A percentile compares a stretch with the other conserved stretches of the same genome.
phyloP scores from a whole-genome alignment of 2,113 vertebrate species.

The Xiphorhynchus elegans region DNA sequence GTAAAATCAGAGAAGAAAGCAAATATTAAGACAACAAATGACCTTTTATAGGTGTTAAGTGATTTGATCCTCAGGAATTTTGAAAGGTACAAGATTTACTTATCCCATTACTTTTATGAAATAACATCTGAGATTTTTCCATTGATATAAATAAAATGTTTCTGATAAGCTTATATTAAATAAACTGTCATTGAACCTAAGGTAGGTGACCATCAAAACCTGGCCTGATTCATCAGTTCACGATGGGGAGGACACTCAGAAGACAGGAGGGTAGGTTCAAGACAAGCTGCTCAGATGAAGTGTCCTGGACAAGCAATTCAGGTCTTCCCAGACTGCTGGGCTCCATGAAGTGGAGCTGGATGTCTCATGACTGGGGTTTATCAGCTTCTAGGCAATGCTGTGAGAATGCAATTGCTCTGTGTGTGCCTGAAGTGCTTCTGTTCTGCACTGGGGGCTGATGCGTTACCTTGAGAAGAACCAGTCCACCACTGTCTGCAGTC shows the following conservation, averaged over 20 bases:
- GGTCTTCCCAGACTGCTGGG: not conserved
- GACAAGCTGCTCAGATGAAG: not conserved
- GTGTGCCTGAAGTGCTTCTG: not conserved
- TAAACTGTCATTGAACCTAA: not conserved
- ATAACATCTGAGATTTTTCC: not conserved
- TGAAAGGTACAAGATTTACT: not conserved
- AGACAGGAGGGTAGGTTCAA: not conserved
- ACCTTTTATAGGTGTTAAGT: not conserved
- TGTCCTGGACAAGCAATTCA: not conserved
- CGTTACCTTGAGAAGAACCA: not conserved
- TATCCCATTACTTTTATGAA: not conserved
- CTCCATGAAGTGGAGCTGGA: not conserved
- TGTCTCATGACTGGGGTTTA: accelerated
- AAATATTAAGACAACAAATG: not conserved
- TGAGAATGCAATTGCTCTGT: accelerated
- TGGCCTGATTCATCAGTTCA: not conserved
- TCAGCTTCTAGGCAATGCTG: not conserved
- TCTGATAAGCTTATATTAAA: not conserved
- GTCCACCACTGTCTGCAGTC: not conserved
- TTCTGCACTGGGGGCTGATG: not conserved
- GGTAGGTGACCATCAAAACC: not conserved
- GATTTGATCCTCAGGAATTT: not conserved
- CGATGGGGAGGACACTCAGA: not conserved
- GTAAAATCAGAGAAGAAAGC: not conserved
- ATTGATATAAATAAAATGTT: not conserved